Percentiles rank a stretch among this genome's conserved stretches.
Conservation (phyloP, 2,888 invertebrate species). For the Agelastica alni region DNA sequence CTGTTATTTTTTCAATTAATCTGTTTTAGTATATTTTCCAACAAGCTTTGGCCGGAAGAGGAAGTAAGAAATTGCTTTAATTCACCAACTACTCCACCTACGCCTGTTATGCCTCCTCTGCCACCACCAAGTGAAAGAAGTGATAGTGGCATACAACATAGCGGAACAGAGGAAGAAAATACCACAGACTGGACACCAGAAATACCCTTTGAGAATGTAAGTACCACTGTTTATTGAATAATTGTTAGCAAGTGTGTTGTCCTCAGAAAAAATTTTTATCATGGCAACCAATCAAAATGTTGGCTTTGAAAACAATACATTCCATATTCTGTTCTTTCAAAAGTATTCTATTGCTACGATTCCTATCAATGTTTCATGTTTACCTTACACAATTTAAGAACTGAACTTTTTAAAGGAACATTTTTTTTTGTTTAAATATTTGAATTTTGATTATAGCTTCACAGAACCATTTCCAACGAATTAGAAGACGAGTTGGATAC, state of each 20-base stretch:
- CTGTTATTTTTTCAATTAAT: background rate
- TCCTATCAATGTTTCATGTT: no score
- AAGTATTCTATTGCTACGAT: no score
- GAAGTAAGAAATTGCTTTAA: constrained; percentile 42
- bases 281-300: background rate
- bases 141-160: constrained; percentile 56
- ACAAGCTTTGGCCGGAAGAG: constrained; percentile 55
- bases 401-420: no score
- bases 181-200: constrained; percentile 88
- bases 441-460: constrained; percentile 47
- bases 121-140: constrained; percentile 50
- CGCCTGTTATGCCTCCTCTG: constrained; percentile 43
- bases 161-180: constrained; percentile 74
- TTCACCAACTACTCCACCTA: constrained; percentile 55
- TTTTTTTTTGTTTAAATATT: no score
- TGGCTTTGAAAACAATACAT: no score
- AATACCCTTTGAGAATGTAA: constrained; percentile 89
- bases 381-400: no score
- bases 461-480: constrained; percentile 50
- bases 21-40: constrained; percentile 53
- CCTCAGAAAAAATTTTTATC: background rate
- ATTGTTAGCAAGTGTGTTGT: no score
- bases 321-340: no score
- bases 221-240: no score
- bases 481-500: constrained; percentile 53